Evolutionary conservation across 2,888 invertebrate species (phyloP).

Genomic region (Portevinia maculata): DNA sequence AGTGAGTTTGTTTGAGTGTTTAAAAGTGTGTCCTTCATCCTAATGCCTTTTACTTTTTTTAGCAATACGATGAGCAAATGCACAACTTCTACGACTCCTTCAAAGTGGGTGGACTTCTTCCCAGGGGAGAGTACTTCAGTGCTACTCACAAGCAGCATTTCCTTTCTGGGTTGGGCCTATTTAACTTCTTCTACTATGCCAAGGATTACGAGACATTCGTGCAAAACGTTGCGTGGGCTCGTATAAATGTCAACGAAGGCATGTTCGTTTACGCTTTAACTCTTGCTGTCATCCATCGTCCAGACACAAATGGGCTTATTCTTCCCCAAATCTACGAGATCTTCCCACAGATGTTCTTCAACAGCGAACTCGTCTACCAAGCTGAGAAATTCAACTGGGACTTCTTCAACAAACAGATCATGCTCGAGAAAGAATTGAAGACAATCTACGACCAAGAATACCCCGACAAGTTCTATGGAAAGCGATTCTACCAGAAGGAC

Average conservation of each 20-base stretch:
- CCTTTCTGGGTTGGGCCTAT: conserved; percentile 85
- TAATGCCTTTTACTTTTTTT: not conserved
- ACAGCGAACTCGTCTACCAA: conserved; percentile 86
- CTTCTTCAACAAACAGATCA: conserved; percentile 82
- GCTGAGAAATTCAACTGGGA: conserved; percentile 85
- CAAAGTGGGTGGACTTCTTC: conserved; percentile 83
- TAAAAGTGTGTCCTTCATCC: no score
- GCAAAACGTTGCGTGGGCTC: conserved; percentile 87
- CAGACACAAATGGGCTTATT: conserved; percentile 86
- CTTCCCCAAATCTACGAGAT: conserved; percentile 89
- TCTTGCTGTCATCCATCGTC: conserved; percentile 86
- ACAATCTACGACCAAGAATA: conserved; percentile 81
- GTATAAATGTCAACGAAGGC: conserved; percentile 87
- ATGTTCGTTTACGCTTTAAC: conserved; percentile 87
- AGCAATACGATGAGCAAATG: conserved; percentile 78
- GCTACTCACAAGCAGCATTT: conserved; percentile 83
- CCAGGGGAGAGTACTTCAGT: conserved; percentile 84
- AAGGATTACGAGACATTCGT: conserved; percentile 89
- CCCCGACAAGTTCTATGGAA: not conserved
- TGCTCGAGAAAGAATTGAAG: conserved; percentile 79
- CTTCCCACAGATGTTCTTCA: conserved; percentile 88
- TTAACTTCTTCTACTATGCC: conserved; percentile 87
- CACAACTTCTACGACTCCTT: conserved; percentile 78
- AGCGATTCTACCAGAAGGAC: conserved; percentile 73
- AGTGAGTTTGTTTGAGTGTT: conserved; percentile 74